Evolutionary conservation across 1,140 invertebrate species (phyloP).

Genomic region (Saccostrea echinata): DNA sequence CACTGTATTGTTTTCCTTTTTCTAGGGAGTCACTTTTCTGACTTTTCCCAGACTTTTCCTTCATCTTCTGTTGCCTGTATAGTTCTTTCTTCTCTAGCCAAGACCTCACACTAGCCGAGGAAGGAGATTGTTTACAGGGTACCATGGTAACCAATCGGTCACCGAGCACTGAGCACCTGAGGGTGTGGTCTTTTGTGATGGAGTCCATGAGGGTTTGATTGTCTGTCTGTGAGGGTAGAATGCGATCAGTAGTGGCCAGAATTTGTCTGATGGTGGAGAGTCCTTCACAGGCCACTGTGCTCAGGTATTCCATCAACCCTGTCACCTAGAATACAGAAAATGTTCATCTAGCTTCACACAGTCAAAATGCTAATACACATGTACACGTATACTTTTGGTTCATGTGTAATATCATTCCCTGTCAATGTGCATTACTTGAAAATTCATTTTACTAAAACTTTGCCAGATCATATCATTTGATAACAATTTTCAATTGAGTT

Average conservation of each 20-base stretch:
- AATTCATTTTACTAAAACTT: too few relatives aligned
- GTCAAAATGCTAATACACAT: neutral
- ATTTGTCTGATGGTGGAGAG: neutral
- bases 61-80: constrained; percentile 53
- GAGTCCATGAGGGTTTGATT: constrained; percentile 61
- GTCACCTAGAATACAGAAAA: constrained; percentile 60
- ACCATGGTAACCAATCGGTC: constrained; percentile 68
- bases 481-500: too few relatives aligned
- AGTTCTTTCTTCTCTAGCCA: constrained; percentile 65
- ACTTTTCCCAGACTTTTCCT: constrained; percentile 36
- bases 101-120: constrained; percentile 52
- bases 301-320: constrained; percentile 61
- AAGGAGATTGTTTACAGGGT: constrained; percentile 71
- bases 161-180: constrained; percentile 66
- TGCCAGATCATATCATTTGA: too few relatives aligned
- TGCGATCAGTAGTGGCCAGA: constrained; percentile 48
- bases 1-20: neutral
- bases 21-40: neutral
- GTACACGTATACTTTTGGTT: too few relatives aligned
- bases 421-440: too few relatives aligned
- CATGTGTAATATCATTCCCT: too few relatives aligned
- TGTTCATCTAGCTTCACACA: neutral
- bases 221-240: constrained; percentile 63
- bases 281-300: constrained; percentile 41
- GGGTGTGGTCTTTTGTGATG: constrained; percentile 66